Conservation (phyloP, 2,113 vertebrate species). For the Hirundichthys speculiger region DNA sequence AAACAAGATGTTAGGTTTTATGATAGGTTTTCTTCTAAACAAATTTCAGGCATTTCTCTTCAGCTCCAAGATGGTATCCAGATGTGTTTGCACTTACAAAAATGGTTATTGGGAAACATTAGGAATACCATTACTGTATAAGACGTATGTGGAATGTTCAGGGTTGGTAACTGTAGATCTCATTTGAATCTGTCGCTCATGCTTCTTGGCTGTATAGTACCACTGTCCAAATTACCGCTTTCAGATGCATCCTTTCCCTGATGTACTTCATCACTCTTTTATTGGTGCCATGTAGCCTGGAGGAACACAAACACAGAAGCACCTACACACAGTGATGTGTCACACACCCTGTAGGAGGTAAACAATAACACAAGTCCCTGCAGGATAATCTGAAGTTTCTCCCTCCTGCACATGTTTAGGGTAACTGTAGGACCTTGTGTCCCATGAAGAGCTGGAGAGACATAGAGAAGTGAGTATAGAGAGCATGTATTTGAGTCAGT, state of each 20-base stretch:
- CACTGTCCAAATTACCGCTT: conserved; percentile 18
- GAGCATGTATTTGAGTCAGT: not conserved
- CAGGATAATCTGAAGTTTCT: conserved; percentile 28
- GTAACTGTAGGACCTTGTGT: conserved; percentile 15
- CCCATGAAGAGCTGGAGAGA: conserved; percentile 13
- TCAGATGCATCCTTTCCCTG: conserved; percentile 35
- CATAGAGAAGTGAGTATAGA: conserved; percentile 12
- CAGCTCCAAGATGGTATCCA: too few relatives aligned
- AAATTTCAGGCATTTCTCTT: too few relatives aligned
- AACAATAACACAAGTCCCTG: conserved; percentile 24
- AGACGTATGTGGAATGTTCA: too few relatives aligned
- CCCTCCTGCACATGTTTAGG: conserved; percentile 8
- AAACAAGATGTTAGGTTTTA: too few relatives aligned
- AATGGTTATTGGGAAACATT: too few relatives aligned
- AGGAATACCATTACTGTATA: too few relatives aligned
- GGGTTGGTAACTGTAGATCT: too few relatives aligned
- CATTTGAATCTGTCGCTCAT: conserved; percentile 1
- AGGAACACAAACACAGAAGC: conserved; percentile 26
- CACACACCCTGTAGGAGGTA: conserved; percentile 19
- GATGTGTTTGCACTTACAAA: too few relatives aligned
- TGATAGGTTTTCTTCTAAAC: too few relatives aligned
- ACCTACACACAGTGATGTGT: not conserved
- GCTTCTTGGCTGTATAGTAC: not conserved
- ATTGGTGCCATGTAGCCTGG: conserved; percentile 52
- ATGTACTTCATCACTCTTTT: conserved; percentile 51